Conservation (phyloP, 2,888 invertebrate species). For the Seira musarum region DNA sequence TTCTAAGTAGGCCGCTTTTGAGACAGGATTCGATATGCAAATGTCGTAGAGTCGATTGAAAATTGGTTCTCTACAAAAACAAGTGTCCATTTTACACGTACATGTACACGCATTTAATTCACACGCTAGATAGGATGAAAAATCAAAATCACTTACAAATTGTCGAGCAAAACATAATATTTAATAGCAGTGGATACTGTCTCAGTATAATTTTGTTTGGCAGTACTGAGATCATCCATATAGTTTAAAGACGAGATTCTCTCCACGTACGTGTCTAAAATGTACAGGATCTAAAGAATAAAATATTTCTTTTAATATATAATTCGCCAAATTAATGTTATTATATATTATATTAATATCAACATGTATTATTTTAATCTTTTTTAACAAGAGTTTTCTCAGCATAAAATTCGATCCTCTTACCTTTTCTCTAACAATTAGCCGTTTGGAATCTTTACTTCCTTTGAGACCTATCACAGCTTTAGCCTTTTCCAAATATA, state of each 20-base stretch:
- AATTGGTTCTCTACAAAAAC: constrained; percentile 75
- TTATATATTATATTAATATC: too few species aligned
- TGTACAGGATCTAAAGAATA: constrained; percentile 71
- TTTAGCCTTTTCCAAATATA: constrained; percentile 78
- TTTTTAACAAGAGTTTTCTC: too few species aligned
- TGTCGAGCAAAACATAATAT: constrained; percentile 72
- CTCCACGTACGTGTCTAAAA: constrained; percentile 71
- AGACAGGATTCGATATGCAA: constrained; percentile 76
- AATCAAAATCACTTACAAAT: constrained; percentile 75
- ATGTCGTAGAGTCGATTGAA: constrained; percentile 80
- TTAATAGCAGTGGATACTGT: constrained; percentile 67
- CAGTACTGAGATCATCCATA: constrained; percentile 68
- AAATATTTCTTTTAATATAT: constrained; percentile 27
- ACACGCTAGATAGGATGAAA: too few species aligned
- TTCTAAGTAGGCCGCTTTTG: constrained; percentile 80
- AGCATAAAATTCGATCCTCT: too few species aligned
- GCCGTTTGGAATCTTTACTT: constrained; percentile 73
- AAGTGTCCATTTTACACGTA: constrained; percentile 19
- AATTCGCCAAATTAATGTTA: too few species aligned
- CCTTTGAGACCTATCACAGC: constrained; percentile 77
- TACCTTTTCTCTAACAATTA: constrained; percentile 73
- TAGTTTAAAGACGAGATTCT: constrained; percentile 65
- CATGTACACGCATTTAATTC: too few species aligned
- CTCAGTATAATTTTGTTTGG: constrained; percentile 67
- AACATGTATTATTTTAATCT: too few species aligned